Evolutionary conservation across 2,113 vertebrate genomes (phyloP).

Genomic region (Oenanthe melanoleuca): DNA sequence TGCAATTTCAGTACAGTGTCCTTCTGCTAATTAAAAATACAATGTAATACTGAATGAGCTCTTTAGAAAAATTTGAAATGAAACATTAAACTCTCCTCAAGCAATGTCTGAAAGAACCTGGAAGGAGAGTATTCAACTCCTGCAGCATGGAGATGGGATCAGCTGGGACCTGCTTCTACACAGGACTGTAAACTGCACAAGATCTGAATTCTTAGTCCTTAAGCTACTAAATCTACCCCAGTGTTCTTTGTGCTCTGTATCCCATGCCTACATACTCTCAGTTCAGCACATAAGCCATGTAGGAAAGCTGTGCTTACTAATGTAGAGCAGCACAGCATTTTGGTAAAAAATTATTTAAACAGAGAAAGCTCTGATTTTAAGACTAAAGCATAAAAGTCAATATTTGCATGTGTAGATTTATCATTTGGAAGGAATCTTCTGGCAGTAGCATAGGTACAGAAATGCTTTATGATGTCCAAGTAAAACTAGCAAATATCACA

Average conservation of each 20-base stretch:
- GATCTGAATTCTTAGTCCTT: background rate
- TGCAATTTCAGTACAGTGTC: background rate
- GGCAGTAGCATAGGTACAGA: background rate
- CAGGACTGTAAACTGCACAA: background rate
- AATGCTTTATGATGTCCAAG: background rate
- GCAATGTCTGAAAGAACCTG: background rate
- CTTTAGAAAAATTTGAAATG: background rate
- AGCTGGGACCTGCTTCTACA: background rate
- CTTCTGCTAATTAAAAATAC: background rate
- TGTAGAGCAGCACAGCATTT: background rate
- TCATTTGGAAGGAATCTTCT: background rate
- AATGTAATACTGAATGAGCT: background rate
- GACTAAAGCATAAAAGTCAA: background rate
- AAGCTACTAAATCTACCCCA: background rate
- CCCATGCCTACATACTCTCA: fast-evolving
- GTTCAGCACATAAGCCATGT: fast-evolving
- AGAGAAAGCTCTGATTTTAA: background rate
- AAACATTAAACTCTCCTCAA: background rate
- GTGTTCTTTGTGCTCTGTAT: background rate
- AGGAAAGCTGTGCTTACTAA: background rate
- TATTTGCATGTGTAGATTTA: background rate
- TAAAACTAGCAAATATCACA: background rate
- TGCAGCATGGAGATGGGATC: background rate
- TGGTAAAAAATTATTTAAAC: background rate
- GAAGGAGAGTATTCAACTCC: too few species aligned